Base-by-base conservation (phyloP, 2,888 invertebrate species). In the Monochamus alternatus region DNA sequence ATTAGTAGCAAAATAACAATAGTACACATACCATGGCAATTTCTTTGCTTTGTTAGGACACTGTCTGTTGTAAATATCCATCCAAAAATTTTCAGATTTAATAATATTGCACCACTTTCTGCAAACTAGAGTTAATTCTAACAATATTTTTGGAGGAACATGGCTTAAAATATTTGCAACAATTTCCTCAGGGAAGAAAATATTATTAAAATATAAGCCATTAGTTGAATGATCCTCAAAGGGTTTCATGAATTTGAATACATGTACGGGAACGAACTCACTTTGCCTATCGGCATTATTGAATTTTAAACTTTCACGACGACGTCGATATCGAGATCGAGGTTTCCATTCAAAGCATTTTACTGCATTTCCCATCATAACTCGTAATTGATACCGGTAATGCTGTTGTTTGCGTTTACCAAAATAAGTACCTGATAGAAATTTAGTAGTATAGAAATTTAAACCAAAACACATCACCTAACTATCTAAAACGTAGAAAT, bases 171-270 rank as follows among this genome's bases (percentile, higher is more conserved):
- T 89, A 71, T 89, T 81, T 3, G 86, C 79, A 10, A 91, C 75
- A 32, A 91, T 80, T 85, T 91, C 91, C 83, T 89, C 88, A 0
- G 91, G 91, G 10, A 91, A 74, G 77, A 88, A 89, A 74, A 82
- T 81, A 58, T 85, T 82, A 22, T 83, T 82, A 7, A 90, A 79
- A 51, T 84, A 77, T 52, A 89, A 82, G 51, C 90, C 90, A 76
- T 90, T 90, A 32, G 51, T 62, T 4, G 73, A 44, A 30, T 66
- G 51, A 7, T 73, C 67, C 8, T 73, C 67, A 30, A 73, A 73
- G 5, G 60, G 73, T 12, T 59, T 44, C 10, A 67, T 38, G 51
- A 73, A 73, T 62, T 67, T 14, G 31, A 73, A 73, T 14, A 62
- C 5, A 9, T 66, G 10, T 38, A 62, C 67, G 51, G 67, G 51